Base-by-base conservation (phyloP, 2,888 invertebrate species). In the Aplocera efformata region DNA sequence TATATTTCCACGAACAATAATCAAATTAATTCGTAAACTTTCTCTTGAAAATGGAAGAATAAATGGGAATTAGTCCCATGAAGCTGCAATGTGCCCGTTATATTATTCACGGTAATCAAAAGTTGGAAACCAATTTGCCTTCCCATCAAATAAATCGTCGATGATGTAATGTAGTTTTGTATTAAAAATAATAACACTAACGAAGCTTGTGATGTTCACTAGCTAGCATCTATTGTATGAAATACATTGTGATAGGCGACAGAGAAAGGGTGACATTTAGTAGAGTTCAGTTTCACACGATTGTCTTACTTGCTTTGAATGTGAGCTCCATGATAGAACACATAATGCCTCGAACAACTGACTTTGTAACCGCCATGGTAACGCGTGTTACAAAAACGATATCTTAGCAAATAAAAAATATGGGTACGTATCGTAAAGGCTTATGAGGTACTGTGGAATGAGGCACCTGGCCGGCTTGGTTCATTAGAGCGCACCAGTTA, bases 291-390 rank as follows among this genome's bases (percentile, higher is more conserved):
- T 26, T 32, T 32, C 46, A 38, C 45, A 23, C 46, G 34, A 35
- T 32, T 32, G 34, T 48, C 55, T 86, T 85, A 88, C 88, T 88
- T 81, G 88, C 88, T 88, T 79, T 86, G 60, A 88, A 88, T 48
- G 88, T 88, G 58, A 88, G 79, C 67, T 88, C 88, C 85, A 88
- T 83, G 52, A 88, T 74, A 43, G 85, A 79, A 60, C 85, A 88
- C 88, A 88, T 88, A 56, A 86, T 76, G 46, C 88, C 88, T 44
- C 88, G 82, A 34, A 88, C 83, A 35, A 75, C 78, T 29, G 85
- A 79, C 60, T 83, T 86, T 8, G 88, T 86, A 39, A 80, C 68
- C 23, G 84, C 77, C 85, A 85, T 85, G 45, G 66, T 60, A 26
- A 42, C 42, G 24, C 32, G 26, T 30, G 10, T 42, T 25, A 10